Percentiles rank a stretch among this genome's conserved stretches.
phyloP scores from a whole-genome alignment of 1,140 invertebrate species.

The Carcinoscorpius rotundicauda region DNA sequence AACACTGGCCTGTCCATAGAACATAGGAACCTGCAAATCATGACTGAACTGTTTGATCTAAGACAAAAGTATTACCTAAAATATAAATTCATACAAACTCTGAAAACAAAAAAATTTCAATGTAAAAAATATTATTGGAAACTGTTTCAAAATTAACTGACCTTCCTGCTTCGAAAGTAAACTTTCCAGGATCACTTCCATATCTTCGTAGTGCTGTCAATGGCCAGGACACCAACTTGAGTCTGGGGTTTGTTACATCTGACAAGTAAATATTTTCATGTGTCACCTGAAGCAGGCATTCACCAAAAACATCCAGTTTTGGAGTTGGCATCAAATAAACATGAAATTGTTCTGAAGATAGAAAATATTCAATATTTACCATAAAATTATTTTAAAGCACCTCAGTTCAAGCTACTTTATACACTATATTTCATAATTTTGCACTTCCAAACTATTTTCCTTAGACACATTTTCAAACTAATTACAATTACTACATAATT shows the following conservation, averaged over 20 bases:
- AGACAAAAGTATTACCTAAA: too few relatives aligned
- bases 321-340: conserved; percentile 30
- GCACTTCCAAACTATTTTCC: too few relatives aligned
- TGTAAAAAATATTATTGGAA: neutral
- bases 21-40: too few relatives aligned
- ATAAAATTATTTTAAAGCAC: too few relatives aligned
- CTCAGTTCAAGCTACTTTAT: too few relatives aligned
- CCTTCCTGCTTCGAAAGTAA: conserved; percentile 32
- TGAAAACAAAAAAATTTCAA: neutral
- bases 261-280: conserved; percentile 29
- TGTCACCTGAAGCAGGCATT: conserved; percentile 31
- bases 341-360: conserved; percentile 27
- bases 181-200: conserved; percentile 28
- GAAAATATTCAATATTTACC: too few relatives aligned
- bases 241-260: conserved; percentile 25
- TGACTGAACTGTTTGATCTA: too few relatives aligned
- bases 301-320: conserved; percentile 27
- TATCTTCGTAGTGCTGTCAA: conserved; percentile 29
- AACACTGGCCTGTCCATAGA: too few relatives aligned
- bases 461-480: too few relatives aligned
- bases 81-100: neutral
- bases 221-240: conserved; percentile 28
- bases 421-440: too few relatives aligned
- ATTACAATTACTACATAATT: too few relatives aligned
- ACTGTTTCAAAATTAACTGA: conserved; percentile 8